Percentiles rank a stretch among this genome's conserved stretches.
Evolutionary conservation across 1,140 invertebrate genomes (phyloP).

Genomic region (Anadara kagoshimensis): DNA sequence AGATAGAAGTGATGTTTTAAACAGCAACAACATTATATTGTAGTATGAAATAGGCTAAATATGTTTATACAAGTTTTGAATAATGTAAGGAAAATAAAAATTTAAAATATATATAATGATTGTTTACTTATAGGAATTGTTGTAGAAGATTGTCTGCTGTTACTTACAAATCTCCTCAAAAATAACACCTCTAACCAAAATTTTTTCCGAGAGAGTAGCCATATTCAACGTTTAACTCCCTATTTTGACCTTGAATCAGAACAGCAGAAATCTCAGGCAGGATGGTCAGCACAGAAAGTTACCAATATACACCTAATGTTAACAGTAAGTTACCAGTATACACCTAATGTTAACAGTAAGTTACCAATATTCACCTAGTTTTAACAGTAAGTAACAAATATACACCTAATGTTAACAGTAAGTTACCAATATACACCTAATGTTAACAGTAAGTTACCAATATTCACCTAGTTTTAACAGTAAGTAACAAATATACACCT

Average conservation of each 20-base stretch:
- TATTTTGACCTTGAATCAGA: conserved; percentile 86
- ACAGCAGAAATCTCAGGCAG: conserved; percentile 76
- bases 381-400: conserved; percentile 91
- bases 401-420: conserved; percentile 91
- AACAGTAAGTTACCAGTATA: conserved; percentile 76
- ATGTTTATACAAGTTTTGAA: no score
- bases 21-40: no score
- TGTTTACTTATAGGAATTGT: conserved; percentile 83
- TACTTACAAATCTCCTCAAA: conserved; percentile 94
- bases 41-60: no score
- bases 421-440: not conserved
- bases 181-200: conserved; percentile 99
- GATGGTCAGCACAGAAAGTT: conserved; percentile 96
- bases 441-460: no score
- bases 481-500: no score
- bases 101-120: no score
- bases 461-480: no score
- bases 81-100: no score
- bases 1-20: no score
- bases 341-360: not conserved
- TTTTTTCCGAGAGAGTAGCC: conserved; percentile 97
- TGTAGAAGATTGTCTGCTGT: conserved; percentile 97
- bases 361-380: conserved; percentile 92
- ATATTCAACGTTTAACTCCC: conserved; percentile 90
- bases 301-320: conserved; percentile 94